A percentile compares a stretch with the other conserved stretches of the same genome.
These are phyloP conservation scores for Lates japonicus DNA, from an alignment of 2,797 vertebrate genomes.

Conservation along the genomic window DNA sequence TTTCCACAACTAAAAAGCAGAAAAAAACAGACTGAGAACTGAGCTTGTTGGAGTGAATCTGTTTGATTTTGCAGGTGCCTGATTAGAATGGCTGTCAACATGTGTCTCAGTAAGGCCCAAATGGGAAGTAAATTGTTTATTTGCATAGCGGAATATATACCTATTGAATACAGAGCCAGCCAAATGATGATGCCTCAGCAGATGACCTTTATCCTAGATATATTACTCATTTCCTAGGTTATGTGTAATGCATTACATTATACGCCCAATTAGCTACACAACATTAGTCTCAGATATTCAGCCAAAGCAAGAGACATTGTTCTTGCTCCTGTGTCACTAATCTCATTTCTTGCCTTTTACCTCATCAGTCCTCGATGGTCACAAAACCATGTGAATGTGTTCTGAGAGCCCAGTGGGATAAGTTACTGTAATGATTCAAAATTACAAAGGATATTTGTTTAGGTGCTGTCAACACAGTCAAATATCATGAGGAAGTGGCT, in stretches of 20 bases:
- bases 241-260: conserved; percentile 2
- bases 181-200: background rate
- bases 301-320: background rate
- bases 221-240: conserved; percentile 4
- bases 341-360: background rate
- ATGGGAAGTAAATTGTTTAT: background rate
- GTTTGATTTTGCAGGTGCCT: background rate
- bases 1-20: background rate
- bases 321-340: background rate
- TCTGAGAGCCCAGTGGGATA: background rate
- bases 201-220: conserved; percentile 11
- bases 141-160: background rate
- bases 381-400: background rate
- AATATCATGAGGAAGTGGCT: background rate
- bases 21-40: background rate
- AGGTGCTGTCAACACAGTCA: background rate
- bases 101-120: background rate
- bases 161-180: background rate
- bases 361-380: background rate
- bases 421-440: background rate
- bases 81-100: background rate
- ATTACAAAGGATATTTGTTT: background rate
- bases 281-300: background rate
- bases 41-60: background rate
- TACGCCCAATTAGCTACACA: background rate